Conservation (phyloP, 2,797 vertebrate species). For the Leptatherina wallacei region DNA sequence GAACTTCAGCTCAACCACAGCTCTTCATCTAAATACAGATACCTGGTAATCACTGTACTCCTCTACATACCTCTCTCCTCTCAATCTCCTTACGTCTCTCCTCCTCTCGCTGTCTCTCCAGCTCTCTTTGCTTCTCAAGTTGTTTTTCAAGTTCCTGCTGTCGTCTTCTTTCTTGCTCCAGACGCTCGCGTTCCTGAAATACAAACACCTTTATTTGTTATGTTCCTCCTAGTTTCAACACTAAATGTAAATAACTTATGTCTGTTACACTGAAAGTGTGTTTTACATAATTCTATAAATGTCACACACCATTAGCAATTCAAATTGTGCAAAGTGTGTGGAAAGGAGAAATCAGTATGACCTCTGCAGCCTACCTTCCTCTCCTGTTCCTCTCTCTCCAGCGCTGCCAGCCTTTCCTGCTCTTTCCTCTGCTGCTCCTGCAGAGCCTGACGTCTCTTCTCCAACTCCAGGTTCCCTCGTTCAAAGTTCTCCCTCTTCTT, state of each 20-base stretch:
- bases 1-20: slow-evolving; percentile 8
- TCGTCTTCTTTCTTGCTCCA: slow-evolving; percentile 92
- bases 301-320: neutral
- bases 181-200: slow-evolving; percentile 88
- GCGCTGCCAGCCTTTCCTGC: slow-evolving; percentile 91
- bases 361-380: slow-evolving; percentile 73
- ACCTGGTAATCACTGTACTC: neutral
- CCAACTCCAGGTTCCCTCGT: slow-evolving; percentile 95
- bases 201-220: neutral
- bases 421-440: slow-evolving; percentile 96
- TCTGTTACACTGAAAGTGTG: neutral
- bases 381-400: slow-evolving; percentile 93
- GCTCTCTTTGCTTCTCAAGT: slow-evolving; percentile 92
- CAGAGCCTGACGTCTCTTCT: slow-evolving; percentile 93
- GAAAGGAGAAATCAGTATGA: neutral
- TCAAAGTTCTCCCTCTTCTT: slow-evolving; percentile 99
- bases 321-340: neutral
- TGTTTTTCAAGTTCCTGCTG: slow-evolving; percentile 95
- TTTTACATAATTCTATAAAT: neutral
- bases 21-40: slow-evolving; percentile 28
- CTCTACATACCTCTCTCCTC: slow-evolving; percentile 89
- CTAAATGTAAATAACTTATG: neutral
- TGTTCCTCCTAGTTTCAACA: neutral
- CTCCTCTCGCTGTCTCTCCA: slow-evolving; percentile 93
- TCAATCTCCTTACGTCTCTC: slow-evolving; percentile 95